These are phyloP conservation scores for Dynastes hyllus DNA, from an alignment of 2,888 invertebrate genomes.

Conservation along the genomic window DNA sequence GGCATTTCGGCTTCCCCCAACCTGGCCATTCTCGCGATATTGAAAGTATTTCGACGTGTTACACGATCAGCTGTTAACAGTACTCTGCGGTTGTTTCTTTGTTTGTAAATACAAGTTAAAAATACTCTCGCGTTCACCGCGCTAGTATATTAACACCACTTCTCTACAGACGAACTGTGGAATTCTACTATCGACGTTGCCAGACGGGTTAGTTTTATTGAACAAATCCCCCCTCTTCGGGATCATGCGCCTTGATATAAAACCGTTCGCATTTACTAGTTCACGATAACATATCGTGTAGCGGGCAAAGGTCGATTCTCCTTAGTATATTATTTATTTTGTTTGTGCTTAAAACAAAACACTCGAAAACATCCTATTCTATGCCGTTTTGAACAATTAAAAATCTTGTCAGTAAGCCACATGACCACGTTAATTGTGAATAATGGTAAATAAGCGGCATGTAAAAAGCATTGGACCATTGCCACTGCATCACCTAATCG, in stretches of 20 bases:
- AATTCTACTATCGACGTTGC: constrained; percentile 39
- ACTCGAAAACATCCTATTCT: constrained; percentile 11
- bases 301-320: constrained; percentile 35
- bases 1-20: too few species aligned
- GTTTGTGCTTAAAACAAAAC: constrained; percentile 21
- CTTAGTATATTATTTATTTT: constrained; percentile 25
- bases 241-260: constrained; percentile 40
- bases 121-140: constrained; percentile 8
- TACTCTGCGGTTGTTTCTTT: background rate
- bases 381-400: constrained; percentile 13
- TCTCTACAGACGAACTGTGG: constrained; percentile 14
- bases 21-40: constrained; percentile 59
- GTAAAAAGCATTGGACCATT: background rate
- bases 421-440: background rate
- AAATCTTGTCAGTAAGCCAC: background rate
- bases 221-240: constrained; percentile 30
- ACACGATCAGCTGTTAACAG: constrained; percentile 22
- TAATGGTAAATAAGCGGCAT: background rate
- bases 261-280: constrained; percentile 24
- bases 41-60: background rate
- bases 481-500: constrained; percentile 7
- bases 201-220: constrained; percentile 35
- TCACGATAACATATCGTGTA: constrained; percentile 38
- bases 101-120: constrained; percentile 32
- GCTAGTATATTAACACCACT: background rate